These are phyloP conservation scores for Monochamus saltuarius DNA, from an alignment of 1,140 invertebrate genomes.

Conservation along the genomic window DNA sequence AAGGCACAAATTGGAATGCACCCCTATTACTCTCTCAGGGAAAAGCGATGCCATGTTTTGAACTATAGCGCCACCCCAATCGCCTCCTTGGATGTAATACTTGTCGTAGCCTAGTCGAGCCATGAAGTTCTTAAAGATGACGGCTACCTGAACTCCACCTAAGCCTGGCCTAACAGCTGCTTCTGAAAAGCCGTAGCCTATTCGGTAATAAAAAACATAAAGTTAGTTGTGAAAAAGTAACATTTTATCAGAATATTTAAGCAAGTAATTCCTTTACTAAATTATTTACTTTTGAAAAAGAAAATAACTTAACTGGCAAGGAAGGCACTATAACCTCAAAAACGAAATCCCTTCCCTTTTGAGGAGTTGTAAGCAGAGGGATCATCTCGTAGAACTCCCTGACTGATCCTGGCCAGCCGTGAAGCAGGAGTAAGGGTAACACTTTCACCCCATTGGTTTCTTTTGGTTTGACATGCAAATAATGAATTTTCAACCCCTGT, in stretches of 20 bases:
- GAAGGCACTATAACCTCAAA: conserved; percentile 70
- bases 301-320: conserved; percentile 46
- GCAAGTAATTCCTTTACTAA: too few relatives aligned
- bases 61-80: conserved; percentile 73
- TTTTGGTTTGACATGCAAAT: conserved; percentile 58
- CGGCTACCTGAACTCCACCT: conserved; percentile 62
- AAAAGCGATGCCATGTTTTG: conserved; percentile 64
- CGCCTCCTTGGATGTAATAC: conserved; percentile 84
- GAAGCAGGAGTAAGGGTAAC: conserved; percentile 76
- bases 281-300: too few relatives aligned
- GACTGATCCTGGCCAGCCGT: conserved; percentile 91
- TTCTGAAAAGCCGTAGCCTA: conserved; percentile 56
- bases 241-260: too few relatives aligned
- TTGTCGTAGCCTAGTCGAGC: conserved; percentile 69
- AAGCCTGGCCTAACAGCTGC: conserved; percentile 64
- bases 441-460: conserved; percentile 81
- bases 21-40: conserved; percentile 67
- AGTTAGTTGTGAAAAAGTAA: too few relatives aligned
- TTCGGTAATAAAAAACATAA: too few relatives aligned
- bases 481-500: too few relatives aligned
- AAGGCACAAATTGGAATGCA: conserved; percentile 69
- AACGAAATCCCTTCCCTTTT: conserved; percentile 62
- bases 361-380: conserved; percentile 65
- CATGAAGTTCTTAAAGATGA: conserved; percentile 84
- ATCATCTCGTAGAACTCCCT: conserved; percentile 84